Evolutionary conservation across 2,888 invertebrate species (phyloP).

Genomic region (Peribatodes rhomboidaria): DNA sequence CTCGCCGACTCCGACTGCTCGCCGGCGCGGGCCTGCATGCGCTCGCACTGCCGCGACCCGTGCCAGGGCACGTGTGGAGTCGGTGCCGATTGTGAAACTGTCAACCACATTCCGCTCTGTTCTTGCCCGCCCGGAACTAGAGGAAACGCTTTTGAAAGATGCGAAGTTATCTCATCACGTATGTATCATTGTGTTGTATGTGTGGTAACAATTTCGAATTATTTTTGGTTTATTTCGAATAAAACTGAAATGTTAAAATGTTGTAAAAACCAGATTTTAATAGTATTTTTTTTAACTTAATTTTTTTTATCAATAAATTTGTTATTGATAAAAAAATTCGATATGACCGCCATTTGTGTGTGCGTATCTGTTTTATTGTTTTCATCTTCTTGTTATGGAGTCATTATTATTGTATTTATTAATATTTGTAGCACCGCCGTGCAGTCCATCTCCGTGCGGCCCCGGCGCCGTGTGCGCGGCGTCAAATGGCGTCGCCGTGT

Average conservation of each 20-base stretch:
- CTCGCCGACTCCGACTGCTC: constrained; percentile 95
- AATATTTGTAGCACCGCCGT: constrained; percentile 84
- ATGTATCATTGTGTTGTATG: too few relatives aligned
- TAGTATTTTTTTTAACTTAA: too few relatives aligned
- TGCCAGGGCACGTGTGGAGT: constrained; percentile 93
- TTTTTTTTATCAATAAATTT: too few relatives aligned
- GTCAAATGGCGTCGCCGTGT: constrained; percentile 88
- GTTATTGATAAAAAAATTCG: too few relatives aligned
- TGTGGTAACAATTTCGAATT: too few relatives aligned
- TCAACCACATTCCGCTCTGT: constrained; percentile 90
- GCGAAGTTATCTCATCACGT: constrained; percentile 78
- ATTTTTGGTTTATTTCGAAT: too few relatives aligned
- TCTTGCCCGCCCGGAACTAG: constrained; percentile 91
- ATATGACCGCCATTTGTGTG: too few relatives aligned
- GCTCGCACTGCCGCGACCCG: constrained; percentile 94
- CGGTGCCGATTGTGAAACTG: constrained; percentile 92
- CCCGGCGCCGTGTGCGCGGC: constrained; percentile 90
- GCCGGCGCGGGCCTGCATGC: constrained; percentile 92
- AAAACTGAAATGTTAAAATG: neutral
- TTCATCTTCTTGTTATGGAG: too few relatives aligned
- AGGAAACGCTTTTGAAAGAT: constrained; percentile 89
- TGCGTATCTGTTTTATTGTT: too few relatives aligned
- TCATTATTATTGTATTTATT: neutral
- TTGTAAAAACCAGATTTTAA: too few relatives aligned
- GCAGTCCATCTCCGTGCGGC: constrained; percentile 92